Evolutionary conservation across 2,797 vertebrate species (phyloP), one percentile per base, ranked within the genome.

Genomic region (Holocentrus rufus): DNA sequence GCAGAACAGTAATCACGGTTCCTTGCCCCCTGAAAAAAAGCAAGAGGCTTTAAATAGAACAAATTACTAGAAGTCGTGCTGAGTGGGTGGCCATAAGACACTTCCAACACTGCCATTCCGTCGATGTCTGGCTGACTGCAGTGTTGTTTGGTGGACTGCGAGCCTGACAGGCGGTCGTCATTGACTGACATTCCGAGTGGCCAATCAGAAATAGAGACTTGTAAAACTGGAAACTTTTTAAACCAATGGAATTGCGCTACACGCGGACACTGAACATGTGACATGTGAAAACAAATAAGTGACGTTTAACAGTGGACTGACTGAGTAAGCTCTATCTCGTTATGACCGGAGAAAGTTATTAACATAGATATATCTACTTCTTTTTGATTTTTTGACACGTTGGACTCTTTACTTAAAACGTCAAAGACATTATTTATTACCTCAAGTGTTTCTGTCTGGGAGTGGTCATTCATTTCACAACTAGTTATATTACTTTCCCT

Each of bases 251-350:
- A 13, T 17, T 1, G 7, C 42, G 8, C 11, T 3, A 44, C 74
- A 22, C 25, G n/a, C 22, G 60, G 70, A 58, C 5, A 13, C 34
- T 30, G 49, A 70, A 52, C 87, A 83, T 70, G 87, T 82, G 81
- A 85, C 71, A 72, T 68, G 69, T 61, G 59, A 90, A 89, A 91
- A 91, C 85, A 90, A 89, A 88, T 83, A 69, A 36, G 57, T 82
- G 87, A 85, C 62, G 83, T 36, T 53, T 53, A 52, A 39, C 20
- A 7, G 59, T 18, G 55, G 52, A 76, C 76, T 64, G 74, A 85
- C 79, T 73, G 74, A 73, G 67, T 65, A 73, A 72, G 44, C 31
- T 64, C 60, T 61, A 36, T 55, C 52, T 39, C 1, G 20, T 36
- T 20, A 34, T 22, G 22, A 52, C n/a, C 2, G 17, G 57, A 9